Evolutionary conservation across 2,797 vertebrate species (phyloP).

Genomic region (Megalops cyprinoides): DNA sequence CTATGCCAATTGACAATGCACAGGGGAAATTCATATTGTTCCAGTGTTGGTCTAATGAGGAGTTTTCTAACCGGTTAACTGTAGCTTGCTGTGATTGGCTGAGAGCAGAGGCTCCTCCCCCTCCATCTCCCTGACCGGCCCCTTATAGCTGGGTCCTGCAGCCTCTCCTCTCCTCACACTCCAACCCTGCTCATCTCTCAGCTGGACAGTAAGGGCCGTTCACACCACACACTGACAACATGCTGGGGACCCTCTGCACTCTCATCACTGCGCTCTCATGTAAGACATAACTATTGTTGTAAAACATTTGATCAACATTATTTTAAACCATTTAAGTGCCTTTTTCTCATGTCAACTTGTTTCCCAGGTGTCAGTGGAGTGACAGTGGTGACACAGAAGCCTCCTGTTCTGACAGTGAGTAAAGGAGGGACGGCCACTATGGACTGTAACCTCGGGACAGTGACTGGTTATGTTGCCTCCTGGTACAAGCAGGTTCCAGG

Average conservation of each 20-base stretch:
- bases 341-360: neutral
- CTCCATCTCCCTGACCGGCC: neutral
- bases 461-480: neutral
- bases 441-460: slow-evolving; percentile 55
- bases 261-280: slow-evolving; percentile 50
- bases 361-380: too few relatives aligned
- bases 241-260: too few relatives aligned
- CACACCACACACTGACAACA: too few relatives aligned
- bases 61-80: too few relatives aligned
- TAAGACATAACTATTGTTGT: neutral
- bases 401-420: slow-evolving; percentile 46
- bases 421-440: slow-evolving; percentile 55
- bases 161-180: neutral
- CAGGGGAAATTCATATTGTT: too few relatives aligned
- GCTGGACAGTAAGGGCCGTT: too few relatives aligned
- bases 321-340: neutral
- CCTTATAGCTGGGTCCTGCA: neutral
- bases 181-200: slow-evolving; percentile 24
- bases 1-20: too few relatives aligned
- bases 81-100: neutral
- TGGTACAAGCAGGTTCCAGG: slow-evolving; percentile 47
- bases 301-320: neutral
- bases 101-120: neutral
- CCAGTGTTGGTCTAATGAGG: too few relatives aligned
- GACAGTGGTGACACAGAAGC: slow-evolving; percentile 62